These are phyloP conservation scores for Thalassarche chlororhynchos DNA, from an alignment of 2,113 vertebrate species.

Conservation along the genomic window DNA sequence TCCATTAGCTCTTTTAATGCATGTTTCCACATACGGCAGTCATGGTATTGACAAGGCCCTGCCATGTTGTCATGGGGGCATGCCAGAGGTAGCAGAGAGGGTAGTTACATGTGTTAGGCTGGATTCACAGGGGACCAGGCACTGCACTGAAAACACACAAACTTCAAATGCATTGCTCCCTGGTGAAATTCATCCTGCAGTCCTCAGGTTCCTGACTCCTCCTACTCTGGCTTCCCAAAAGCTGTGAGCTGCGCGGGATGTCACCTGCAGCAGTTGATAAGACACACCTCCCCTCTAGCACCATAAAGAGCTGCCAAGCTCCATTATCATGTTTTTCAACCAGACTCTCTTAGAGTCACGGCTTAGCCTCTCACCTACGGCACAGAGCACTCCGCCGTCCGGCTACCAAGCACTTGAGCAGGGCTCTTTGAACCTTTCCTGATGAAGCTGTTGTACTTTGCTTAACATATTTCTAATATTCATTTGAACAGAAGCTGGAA, in stretches of 20 bases:
- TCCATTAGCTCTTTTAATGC: neutral
- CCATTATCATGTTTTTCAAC: neutral
- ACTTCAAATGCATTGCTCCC: neutral
- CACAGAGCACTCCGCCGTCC: neutral
- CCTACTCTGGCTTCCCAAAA: neutral
- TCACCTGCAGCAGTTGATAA: neutral
- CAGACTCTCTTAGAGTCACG: neutral
- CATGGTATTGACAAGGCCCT: neutral
- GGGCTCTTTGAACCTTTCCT: neutral
- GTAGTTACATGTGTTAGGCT: neutral
- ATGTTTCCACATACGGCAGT: neutral
- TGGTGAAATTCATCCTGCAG: neutral
- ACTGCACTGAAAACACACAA: neutral
- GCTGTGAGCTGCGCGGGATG: neutral
- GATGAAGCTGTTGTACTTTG: neutral
- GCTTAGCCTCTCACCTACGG: neutral
- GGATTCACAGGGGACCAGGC: neutral
- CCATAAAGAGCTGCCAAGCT: neutral
- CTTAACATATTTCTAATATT: neutral
- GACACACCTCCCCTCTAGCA: neutral
- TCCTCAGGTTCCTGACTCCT: neutral
- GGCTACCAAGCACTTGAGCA: neutral
- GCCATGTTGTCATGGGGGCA: neutral
- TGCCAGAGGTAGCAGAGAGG: neutral
- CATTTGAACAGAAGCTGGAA: neutral